Evolutionary conservation across 2,888 invertebrate genomes (phyloP), one percentile per base, ranked within the genome.

Genomic region (Strigamia crassipes): DNA sequence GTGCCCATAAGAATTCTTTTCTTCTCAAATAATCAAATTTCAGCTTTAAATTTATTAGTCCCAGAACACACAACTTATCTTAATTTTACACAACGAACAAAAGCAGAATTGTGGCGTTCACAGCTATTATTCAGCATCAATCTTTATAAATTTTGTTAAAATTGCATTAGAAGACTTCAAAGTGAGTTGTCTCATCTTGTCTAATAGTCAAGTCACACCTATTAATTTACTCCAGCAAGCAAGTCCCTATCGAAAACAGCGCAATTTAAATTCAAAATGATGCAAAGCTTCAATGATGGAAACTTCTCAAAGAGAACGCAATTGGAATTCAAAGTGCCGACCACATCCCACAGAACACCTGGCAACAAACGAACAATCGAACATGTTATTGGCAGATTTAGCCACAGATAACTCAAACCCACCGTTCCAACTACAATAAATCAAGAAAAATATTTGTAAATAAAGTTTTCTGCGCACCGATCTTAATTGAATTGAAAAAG

Each of bases 361-460:
- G 21, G 61, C 61, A 66, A 66, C 61, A 66, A 10, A 12, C 61
- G 61, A 23, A 21, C 61, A 66, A 66, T 66, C 61, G 61, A 66
- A 66, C 21, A 12, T 23, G 61, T 23, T 66, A 23, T 66, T 66
- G 61, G 2, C 10, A n/a, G 61, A 66, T 66, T 18, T 8, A 66
- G 23, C 21, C 61, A 12, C 61, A 66, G 23, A 66, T 21, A 23
- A 21, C 61, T 23, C 23, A 51, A 51, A 51, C 1, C n/a, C 51
- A 15, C 15, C 6, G 6, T 51, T 13, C 15, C 1, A 15, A 51
- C 51, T 12, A 18, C 51, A 13, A 15, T 18, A 13, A 18, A 51
- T 38, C 10, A 38, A 0, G 38, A 6, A 38, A 38, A 38, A 5
- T 38, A 38, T 38, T 38, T 4, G 38, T 38, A 38, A 38, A 38